A percentile compares a stretch with the other conserved stretches of the same genome.
Evolutionary conservation across 2,888 invertebrate species (phyloP).

Genomic region (Morinoia aosen): DNA sequence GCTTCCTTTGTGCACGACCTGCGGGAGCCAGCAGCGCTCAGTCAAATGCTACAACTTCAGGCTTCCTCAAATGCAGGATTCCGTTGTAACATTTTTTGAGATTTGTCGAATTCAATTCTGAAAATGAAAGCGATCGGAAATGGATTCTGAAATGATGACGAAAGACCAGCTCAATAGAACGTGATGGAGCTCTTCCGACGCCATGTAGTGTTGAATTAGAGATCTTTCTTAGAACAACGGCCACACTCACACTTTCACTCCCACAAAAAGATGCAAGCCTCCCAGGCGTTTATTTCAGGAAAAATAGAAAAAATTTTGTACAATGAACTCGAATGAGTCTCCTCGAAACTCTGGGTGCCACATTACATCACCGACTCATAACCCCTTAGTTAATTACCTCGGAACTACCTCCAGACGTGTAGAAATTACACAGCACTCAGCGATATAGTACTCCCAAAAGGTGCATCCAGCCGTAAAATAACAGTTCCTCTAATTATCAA

Average conservation of each 20-base stretch:
- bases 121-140: background rate
- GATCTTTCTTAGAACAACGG: background rate
- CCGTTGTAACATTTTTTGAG: background rate
- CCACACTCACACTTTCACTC: background rate
- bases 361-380: background rate
- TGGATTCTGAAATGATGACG: background rate
- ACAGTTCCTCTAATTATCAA: background rate
- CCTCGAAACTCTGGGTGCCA: background rate
- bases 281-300: background rate
- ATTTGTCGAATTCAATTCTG: background rate
- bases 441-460: background rate
- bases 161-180: background rate
- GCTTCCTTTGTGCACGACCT: background rate
- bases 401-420: background rate
- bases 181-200: background rate
- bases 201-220: background rate
- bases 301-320: too few relatives aligned
- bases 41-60: background rate
- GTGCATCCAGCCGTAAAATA: background rate
- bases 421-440: background rate
- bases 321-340: background rate
- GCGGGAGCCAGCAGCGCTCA: background rate
- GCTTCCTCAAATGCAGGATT: background rate
- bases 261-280: background rate
- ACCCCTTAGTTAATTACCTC: background rate